Evolutionary conservation across 2,797 vertebrate species (phyloP).

Genomic region (Coregonus suidteri): DNA sequence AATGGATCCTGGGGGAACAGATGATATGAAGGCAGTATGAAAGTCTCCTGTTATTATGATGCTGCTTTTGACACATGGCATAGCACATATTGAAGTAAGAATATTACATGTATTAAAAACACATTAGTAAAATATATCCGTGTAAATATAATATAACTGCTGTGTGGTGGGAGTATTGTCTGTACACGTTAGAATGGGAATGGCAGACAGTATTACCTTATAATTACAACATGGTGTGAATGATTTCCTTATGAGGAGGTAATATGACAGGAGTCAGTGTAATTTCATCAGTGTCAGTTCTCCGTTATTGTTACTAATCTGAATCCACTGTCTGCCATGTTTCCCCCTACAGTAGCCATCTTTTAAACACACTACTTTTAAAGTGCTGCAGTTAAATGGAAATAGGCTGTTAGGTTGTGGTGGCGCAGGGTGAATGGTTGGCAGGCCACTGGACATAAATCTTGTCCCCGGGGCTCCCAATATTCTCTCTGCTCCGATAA

Average conservation of each 20-base stretch:
- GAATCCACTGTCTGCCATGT: background rate
- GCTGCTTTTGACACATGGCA: conserved; percentile 53
- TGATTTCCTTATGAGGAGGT: conserved; percentile 30
- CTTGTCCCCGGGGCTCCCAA: conserved; percentile 53
- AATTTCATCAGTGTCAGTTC: conserved; percentile 50
- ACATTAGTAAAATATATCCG: conserved; percentile 54
- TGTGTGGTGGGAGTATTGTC: background rate
- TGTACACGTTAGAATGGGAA: background rate
- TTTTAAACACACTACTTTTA: background rate
- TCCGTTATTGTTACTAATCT: conserved; percentile 57
- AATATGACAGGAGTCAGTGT: conserved; percentile 29
- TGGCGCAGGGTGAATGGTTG: background rate
- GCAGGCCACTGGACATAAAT: conserved; percentile 65
- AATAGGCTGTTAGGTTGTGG: background rate
- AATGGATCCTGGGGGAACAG: conserved; percentile 64
- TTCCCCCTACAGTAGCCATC: background rate
- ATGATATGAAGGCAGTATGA: conserved; percentile 58
- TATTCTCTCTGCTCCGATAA: conserved; percentile 73
- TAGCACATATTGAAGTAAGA: conserved; percentile 58
- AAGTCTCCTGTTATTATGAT: conserved; percentile 66
- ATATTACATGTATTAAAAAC: conserved; percentile 63
- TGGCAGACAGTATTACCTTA: conserved; percentile 34
- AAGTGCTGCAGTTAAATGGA: conserved; percentile 4
- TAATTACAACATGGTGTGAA: conserved; percentile 55
- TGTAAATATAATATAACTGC: too few species aligned